These are phyloP conservation scores for Melozone crissalis DNA, from an alignment of 2,113 vertebrate species.

Conservation along the genomic window DNA sequence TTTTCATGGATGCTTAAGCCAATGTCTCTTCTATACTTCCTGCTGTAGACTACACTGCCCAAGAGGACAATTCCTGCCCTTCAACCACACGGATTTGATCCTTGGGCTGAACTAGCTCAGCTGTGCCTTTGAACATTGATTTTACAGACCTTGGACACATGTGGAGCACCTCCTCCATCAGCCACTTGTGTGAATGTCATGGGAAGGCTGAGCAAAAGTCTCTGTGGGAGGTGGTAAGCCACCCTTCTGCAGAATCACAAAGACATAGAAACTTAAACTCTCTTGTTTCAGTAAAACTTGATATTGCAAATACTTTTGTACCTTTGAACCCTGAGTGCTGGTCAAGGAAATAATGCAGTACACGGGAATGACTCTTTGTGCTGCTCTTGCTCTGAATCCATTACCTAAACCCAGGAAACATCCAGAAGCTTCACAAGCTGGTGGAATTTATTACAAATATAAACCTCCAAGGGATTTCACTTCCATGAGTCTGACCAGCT, in stretches of 20 bases:
- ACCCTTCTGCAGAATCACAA: background rate
- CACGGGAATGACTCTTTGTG: background rate
- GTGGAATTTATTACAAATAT: background rate
- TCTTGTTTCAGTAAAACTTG: background rate
- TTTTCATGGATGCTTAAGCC: background rate
- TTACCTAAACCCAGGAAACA: background rate
- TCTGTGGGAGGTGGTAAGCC: background rate
- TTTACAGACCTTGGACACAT: rapidly evolving
- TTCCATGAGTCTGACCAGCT: background rate
- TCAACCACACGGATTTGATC: background rate
- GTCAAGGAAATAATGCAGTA: background rate
- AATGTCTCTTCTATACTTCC: background rate
- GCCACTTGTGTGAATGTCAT: background rate
- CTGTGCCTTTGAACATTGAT: background rate
- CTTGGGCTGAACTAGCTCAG: background rate
- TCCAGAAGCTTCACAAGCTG: background rate
- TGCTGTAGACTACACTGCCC: background rate
- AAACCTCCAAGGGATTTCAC: background rate
- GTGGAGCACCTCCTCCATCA: background rate
- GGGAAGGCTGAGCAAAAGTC: background rate
- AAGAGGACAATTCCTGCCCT: background rate
- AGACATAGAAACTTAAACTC: background rate
- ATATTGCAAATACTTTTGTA: background rate
- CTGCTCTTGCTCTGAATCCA: background rate
- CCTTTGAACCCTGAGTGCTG: background rate